These are phyloP conservation scores for Torymus aiolomorphi DNA, from an alignment of 2,888 invertebrate species.

Conservation along the genomic window DNA sequence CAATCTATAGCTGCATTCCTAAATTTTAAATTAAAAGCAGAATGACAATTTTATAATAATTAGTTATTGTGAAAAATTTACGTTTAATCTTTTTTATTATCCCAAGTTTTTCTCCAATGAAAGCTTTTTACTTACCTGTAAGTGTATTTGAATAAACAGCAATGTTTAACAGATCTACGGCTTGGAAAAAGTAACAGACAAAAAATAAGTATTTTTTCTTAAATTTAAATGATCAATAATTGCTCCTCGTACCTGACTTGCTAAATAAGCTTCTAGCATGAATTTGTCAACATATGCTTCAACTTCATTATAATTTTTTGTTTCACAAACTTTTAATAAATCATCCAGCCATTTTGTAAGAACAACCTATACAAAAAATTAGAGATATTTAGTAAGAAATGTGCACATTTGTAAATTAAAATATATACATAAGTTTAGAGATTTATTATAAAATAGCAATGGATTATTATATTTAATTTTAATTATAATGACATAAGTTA, in stretches of 20 bases:
- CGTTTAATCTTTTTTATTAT: conserved; percentile 76
- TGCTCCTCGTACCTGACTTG: conserved; percentile 79
- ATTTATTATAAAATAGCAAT: not conserved
- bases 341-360: conserved; percentile 85
- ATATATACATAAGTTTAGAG: conserved; percentile 27
- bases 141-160: conserved; percentile 82
- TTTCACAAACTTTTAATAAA: conserved; percentile 83
- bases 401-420: conserved; percentile 14
- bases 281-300: conserved; percentile 86
- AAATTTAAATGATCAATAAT: conserved; percentile 12
- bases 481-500: conserved; percentile 25
- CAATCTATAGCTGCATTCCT: conserved; percentile 88
- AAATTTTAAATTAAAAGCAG: conserved; percentile 58
- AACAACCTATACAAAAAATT: conserved; percentile 78
- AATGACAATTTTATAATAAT: conserved; percentile 48
- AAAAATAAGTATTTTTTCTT: conserved; percentile 36
- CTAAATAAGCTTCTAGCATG: conserved; percentile 90
- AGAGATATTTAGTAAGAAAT: conserved; percentile 1
- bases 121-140: conserved; percentile 88
- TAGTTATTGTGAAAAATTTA: conserved; percentile 43
- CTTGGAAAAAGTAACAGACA: conserved; percentile 68
- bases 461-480: conserved; percentile 21
- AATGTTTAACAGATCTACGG: conserved; percentile 88
- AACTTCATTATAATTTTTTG: conserved; percentile 85
- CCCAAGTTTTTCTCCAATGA: conserved; percentile 90